Evolutionary conservation across 30 jellyfish, hydroid and myxozoan species (phyloP), one percentile per base, ranked within the genome.

Genomic region (Turritopsis dohrnii): DNA sequence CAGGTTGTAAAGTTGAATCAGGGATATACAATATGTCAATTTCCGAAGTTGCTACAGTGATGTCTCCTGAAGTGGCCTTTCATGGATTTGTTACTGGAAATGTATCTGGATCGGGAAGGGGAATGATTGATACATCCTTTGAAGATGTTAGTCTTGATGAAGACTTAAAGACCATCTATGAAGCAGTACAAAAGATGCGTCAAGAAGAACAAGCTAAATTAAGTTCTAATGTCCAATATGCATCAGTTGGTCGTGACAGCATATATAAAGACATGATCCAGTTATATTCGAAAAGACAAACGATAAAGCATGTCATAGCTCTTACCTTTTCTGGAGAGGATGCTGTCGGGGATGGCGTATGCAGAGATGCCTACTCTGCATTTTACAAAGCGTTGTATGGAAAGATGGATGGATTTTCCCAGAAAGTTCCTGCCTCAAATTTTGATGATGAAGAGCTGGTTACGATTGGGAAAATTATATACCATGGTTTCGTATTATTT

Each of bases 21-120:
- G n/a, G n/a, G n/a, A n/a, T n/a, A n/a, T n/a, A n/a, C n/a, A n/a
- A n/a, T n/a, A n/a, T n/a, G 72, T 54, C 19, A 18, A 54, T 54
- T 54, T 54, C n/a, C n/a, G 72, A 54, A 54, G 72, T 16, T 54
- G 19, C 72, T 16, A 54, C n/a, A n/a, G n/a, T 54, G 72, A 54
- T 54, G 72, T 54, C 72, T n/a, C 72, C 72, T 54, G 72, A 54
- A 54, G 72, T 54, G 72, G 72, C 72, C 18, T 54, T 54, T 54
- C 72, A 54, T 16, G 72, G 72, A 18, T 54, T 54, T 54, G 72
- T 18, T 16, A 54, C 19, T 54, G n/a, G n/a, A n/a, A n/a, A n/a
- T n/a, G n/a, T n/a, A n/a, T n/a, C n/a, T 54, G 72, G n/a, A n/a
- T 54, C 72, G 72, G n/a, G 19, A 54, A 54, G n/a, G n/a, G 72